Percentiles rank a stretch among this genome's conserved stretches.
Conservation (phyloP, 1,140 invertebrate species). For the Cataglyphis hispanica region DNA sequence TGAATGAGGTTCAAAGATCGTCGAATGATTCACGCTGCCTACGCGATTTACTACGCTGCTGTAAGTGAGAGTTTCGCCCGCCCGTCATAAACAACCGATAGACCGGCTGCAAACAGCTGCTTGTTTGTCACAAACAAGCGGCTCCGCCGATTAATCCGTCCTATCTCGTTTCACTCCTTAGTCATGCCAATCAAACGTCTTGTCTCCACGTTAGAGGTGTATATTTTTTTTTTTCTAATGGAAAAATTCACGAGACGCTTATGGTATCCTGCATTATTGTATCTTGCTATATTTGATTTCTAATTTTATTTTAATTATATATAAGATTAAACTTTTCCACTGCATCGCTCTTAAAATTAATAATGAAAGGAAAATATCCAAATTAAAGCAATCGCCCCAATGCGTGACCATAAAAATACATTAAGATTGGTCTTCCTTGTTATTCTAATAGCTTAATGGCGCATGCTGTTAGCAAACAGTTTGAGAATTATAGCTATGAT, state of each 20-base stretch:
- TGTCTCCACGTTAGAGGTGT: neutral
- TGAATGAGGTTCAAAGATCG: constrained; percentile 79
- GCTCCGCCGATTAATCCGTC: constrained; percentile 24
- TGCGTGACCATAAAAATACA: neutral
- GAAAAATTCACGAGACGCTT: neutral
- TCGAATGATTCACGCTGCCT: constrained; percentile 79
- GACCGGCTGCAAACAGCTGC: constrained; percentile 73
- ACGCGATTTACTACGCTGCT: constrained; percentile 77
- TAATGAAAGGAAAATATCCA: neutral
- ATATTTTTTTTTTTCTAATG: neutral
- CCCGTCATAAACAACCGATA: constrained; percentile 75
- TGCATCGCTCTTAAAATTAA: neutral
- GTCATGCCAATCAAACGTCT: constrained; percentile 9
- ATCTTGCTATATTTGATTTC: neutral
- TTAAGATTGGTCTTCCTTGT: neutral
- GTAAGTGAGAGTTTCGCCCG: constrained; percentile 68
- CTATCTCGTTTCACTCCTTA: neutral
- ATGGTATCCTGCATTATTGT: neutral
- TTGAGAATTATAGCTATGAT: neutral
- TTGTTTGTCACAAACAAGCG: constrained; percentile 71
- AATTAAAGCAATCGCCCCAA: too few relatives aligned
- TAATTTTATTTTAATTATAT: neutral
- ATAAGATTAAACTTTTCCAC: too few relatives aligned
- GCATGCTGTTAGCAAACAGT: neutral
- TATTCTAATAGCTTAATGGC: neutral